phyloP scores from a whole-genome alignment of 2,888 invertebrate species.

The Spodoptera exigua region DNA sequence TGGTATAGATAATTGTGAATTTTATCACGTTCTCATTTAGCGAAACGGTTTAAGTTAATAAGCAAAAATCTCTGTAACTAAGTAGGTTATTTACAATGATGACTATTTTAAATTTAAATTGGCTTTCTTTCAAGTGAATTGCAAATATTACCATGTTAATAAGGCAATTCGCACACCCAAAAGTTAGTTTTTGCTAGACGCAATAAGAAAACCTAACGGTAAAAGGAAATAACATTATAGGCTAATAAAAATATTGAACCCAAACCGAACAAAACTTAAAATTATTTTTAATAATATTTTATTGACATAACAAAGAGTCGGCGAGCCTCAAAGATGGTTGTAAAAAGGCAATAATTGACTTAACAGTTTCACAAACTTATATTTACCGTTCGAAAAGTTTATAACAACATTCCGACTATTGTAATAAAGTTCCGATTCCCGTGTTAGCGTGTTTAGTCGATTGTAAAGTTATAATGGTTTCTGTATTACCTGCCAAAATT shows the following conservation, averaged over 20 bases:
- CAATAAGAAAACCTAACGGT: conserved; percentile 64
- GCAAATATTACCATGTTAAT: conserved; percentile 1
- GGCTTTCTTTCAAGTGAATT: neutral
- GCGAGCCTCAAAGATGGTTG: conserved; percentile 70
- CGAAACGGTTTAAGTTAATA: neutral
- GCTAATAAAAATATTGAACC: conserved; percentile 69
- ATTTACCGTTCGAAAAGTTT: conserved; percentile 22
- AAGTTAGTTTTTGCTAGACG: conserved; percentile 27
- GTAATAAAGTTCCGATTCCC: conserved; percentile 37
- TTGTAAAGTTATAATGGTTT: conserved; percentile 34
- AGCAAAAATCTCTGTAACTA: too few relatives aligned
- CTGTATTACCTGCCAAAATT: conserved; percentile 63
- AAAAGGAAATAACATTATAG: conserved; percentile 57
- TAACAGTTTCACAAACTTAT: conserved; percentile 51
- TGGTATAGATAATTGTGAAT: conserved; percentile 10
- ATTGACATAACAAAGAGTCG: conserved; percentile 71
- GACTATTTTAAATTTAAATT: too few relatives aligned
- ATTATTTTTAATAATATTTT: conserved; percentile 70
- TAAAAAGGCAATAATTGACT: conserved; percentile 78
- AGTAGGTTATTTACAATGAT: too few relatives aligned
- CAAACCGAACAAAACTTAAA: conserved; percentile 55
- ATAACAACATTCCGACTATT: neutral
- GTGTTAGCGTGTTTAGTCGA: neutral
- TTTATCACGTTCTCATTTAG: conserved; percentile 3
- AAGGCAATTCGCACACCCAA: conserved; percentile 32